Evolutionary conservation across 2,797 vertebrate species (phyloP).

Genomic region (Pempheris klunzingeri): DNA sequence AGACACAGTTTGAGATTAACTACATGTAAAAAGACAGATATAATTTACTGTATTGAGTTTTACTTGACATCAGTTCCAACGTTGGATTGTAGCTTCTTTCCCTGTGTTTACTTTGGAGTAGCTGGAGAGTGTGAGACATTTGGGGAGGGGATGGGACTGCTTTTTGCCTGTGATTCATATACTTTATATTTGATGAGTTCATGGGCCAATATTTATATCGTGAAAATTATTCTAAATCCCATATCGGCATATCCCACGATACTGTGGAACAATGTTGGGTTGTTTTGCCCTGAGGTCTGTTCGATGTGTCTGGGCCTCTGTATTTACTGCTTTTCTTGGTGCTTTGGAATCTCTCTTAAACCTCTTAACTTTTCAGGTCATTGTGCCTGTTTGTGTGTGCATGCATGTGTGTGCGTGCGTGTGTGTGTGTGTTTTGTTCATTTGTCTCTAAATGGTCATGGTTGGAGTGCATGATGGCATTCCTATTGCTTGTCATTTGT

Average conservation of each 20-base stretch:
- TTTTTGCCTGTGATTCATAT: neutral
- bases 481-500: conserved; percentile 11
- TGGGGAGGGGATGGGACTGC: neutral
- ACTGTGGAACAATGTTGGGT: neutral
- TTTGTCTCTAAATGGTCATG: conserved; percentile 26
- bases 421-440: neutral
- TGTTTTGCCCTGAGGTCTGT: neutral
- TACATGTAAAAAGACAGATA: neutral
- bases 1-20: neutral
- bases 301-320: neutral
- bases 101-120: conserved; percentile 8
- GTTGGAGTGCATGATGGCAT: neutral
- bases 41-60: neutral
- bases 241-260: neutral
- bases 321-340: conserved; percentile 33
- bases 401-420: neutral
- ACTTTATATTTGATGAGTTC: no score
- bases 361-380: conserved; percentile 36
- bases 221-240: neutral
- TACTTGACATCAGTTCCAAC: neutral
- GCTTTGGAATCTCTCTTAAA: conserved; percentile 37
- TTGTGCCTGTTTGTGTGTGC: neutral
- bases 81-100: neutral
- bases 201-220: neutral
- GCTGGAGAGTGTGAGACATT: neutral